Evolutionary conservation across 2,888 invertebrate species (phyloP).

Genomic region (Aricia artaxerxes): DNA sequence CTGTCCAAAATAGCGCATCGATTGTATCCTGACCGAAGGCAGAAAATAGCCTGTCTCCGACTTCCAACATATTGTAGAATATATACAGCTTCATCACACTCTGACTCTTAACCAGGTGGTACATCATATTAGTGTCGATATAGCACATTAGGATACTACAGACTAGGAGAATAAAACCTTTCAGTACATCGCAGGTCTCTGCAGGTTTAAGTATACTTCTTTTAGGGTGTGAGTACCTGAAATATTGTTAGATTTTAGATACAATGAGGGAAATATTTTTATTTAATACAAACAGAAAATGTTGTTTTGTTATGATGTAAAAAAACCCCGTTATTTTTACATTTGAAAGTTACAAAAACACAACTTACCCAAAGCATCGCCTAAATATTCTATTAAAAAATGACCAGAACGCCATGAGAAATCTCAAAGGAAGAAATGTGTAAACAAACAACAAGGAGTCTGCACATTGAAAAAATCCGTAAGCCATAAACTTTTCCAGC

Average conservation of each 20-base stretch:
- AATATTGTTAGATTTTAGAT: slow-evolving; percentile 37
- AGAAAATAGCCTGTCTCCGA: slow-evolving; percentile 96
- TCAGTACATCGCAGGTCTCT: slow-evolving; percentile 97
- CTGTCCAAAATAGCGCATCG: slow-evolving; percentile 99
- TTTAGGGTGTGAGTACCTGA: slow-evolving; percentile 59
- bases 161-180: slow-evolving; percentile 92
- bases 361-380: slow-evolving; percentile 85
- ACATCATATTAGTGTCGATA: slow-evolving; percentile 98
- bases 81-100: slow-evolving; percentile 99
- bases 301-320: neutral
- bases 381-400: slow-evolving; percentile 87
- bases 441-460: slow-evolving; percentile 99
- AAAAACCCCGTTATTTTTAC: neutral
- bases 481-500: slow-evolving; percentile 94
- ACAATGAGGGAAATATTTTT: neutral
- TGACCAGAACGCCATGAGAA: slow-evolving; percentile 92
- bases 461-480: slow-evolving; percentile 96
- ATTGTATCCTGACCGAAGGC: slow-evolving; percentile 99
- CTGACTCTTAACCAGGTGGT: slow-evolving; percentile 98
- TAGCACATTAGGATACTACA: slow-evolving; percentile 92
- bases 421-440: slow-evolving; percentile 97
- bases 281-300: too few species aligned
- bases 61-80: slow-evolving; percentile 99
- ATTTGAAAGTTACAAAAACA: neutral
- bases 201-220: slow-evolving; percentile 88